Evolutionary conservation across 30 jellyfish, hydroid and myxozoan species (phyloP).

Genomic region (Turritopsis rubra): DNA sequence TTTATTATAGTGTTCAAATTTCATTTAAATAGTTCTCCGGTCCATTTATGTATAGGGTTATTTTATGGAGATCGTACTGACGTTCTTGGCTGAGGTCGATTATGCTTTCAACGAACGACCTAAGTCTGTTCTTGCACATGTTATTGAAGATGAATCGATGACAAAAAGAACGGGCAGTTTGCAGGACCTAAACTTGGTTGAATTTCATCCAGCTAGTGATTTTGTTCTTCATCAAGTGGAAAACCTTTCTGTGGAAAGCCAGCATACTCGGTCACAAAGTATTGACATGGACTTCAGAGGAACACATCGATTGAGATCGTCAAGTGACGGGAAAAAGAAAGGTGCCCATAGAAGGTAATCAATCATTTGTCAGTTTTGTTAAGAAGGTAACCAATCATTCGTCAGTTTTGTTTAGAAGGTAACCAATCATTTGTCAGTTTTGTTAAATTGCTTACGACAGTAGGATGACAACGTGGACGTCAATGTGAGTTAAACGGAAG

Average conservation of each 20-base stretch:
- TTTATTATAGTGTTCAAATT: not conserved
- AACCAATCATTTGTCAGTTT: too few species aligned
- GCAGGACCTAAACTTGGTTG: slow-evolving; percentile 11
- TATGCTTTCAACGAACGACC: slow-evolving; percentile 79
- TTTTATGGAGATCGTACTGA: slow-evolving; percentile 78
- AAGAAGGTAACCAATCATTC: too few species aligned
- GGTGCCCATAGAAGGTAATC: not conserved
- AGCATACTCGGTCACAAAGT: slow-evolving; percentile 75
- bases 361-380: not conserved
- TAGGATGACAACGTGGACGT: too few species aligned
- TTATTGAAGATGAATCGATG: slow-evolving; percentile 24
- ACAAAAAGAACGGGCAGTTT: slow-evolving; percentile 51
- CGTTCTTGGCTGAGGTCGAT: slow-evolving; percentile 80
- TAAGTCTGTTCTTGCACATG: slow-evolving; percentile 46
- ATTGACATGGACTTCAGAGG: slow-evolving; percentile 58
- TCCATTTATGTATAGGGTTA: slow-evolving; percentile 55
- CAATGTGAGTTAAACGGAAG: too few species aligned
- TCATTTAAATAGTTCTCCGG: not conserved
- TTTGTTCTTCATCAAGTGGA: not conserved
- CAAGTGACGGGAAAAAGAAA: slow-evolving; percentile 38
- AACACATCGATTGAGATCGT: slow-evolving; percentile 54
- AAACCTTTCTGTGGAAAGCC: not conserved
- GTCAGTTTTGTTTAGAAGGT: too few species aligned
- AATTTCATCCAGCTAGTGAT: not conserved
- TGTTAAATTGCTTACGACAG: too few species aligned